Evolutionary conservation across 2,797 vertebrate genomes (phyloP).

Genomic region (Sebastes hubbsi): DNA sequence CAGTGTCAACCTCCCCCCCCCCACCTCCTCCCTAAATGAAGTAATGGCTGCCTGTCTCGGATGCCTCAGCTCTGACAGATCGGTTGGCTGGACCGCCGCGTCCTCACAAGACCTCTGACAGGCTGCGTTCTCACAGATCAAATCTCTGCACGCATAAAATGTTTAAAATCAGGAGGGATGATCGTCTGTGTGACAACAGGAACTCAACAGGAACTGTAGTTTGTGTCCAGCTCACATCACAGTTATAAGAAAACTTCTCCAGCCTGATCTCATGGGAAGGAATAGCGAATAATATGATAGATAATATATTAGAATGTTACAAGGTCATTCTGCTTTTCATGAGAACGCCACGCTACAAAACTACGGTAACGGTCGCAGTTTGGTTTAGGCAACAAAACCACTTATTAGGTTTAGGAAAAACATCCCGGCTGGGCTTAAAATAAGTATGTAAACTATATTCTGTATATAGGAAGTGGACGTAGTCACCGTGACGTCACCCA

Average conservation of each 20-base stretch:
- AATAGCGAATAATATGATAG: fast-evolving
- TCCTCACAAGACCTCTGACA: slow-evolving; percentile 56
- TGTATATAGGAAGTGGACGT: no score
- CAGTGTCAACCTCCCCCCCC: slow-evolving; percentile 2
- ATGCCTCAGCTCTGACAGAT: slow-evolving; percentile 54
- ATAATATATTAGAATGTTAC: background rate
- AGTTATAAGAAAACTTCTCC: background rate
- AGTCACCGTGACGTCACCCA: no score
- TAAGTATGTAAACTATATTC: no score
- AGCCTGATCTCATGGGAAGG: background rate
- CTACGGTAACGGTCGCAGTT: background rate
- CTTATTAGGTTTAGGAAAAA: background rate
- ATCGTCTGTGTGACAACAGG: background rate
- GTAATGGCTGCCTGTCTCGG: slow-evolving; percentile 39
- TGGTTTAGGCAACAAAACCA: background rate
- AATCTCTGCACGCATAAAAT: background rate
- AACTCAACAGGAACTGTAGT: background rate
- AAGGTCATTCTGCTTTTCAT: background rate
- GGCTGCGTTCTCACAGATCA: slow-evolving; percentile 16
- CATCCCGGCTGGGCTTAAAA: no score
- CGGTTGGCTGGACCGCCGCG: slow-evolving; percentile 28
- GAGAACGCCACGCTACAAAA: background rate
- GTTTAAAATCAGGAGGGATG: background rate
- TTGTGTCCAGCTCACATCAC: background rate
- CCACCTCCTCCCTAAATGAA: background rate